phyloP scores from a whole-genome alignment of 2,888 invertebrate genomes.

The Oscheius myriophilus region DNA sequence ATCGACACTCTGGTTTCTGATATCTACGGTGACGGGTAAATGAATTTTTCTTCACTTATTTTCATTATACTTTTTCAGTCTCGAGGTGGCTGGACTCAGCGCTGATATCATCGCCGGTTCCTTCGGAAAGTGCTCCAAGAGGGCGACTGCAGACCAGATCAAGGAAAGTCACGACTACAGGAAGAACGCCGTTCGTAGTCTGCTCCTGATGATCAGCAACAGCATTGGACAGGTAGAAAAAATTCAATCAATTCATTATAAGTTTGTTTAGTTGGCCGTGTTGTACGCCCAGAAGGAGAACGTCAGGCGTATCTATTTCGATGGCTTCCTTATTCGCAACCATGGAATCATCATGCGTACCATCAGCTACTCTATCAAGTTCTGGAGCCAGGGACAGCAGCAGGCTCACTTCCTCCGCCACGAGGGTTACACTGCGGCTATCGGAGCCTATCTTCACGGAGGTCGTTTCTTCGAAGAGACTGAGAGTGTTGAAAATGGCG shows the following conservation, averaged over 20 bases:
- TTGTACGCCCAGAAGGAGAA: constrained; percentile 79
- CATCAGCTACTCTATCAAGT: constrained; percentile 79
- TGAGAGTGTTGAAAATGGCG: not conserved
- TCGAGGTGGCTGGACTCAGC: constrained; percentile 73
- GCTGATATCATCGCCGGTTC: constrained; percentile 79
- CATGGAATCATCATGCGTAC: constrained; percentile 80
- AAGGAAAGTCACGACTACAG: constrained; percentile 29
- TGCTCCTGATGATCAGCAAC: constrained; percentile 79
- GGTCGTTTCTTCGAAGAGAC: not conserved
- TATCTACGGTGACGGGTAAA: constrained; percentile 78
- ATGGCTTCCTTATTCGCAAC: constrained; percentile 80
- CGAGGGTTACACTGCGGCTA: constrained; percentile 80
- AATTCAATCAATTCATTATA: not conserved
- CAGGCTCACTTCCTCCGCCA: constrained; percentile 78
- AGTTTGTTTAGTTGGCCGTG: constrained; percentile 75
- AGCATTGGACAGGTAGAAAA: constrained; percentile 77
- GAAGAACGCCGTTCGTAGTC: constrained; percentile 72
- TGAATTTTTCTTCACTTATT: not conserved
- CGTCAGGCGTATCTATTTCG: constrained; percentile 78
- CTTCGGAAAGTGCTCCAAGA: constrained; percentile 77
- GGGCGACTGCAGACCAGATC: constrained; percentile 24
- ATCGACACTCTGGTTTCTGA: constrained; percentile 79
- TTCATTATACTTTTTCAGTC: not conserved
- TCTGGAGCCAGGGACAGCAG: constrained; percentile 74
- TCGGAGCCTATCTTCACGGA: constrained; percentile 78